These are phyloP conservation scores for Trogon melanurus DNA, from an alignment of 2,113 vertebrate genomes.

Conservation along the genomic window DNA sequence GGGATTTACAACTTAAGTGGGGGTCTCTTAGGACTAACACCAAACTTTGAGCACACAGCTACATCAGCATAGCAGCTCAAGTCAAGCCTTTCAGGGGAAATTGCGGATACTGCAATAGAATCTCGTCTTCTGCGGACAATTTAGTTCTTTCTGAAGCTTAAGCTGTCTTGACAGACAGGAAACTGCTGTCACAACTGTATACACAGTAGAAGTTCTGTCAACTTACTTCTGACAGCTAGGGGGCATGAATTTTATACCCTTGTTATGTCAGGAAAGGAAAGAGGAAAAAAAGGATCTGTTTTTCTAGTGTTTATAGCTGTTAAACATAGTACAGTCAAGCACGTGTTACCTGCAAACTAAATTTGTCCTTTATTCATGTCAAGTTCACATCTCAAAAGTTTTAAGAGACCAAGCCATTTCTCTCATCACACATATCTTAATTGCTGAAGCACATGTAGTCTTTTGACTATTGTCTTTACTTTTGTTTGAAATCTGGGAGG, in stretches of 20 bases:
- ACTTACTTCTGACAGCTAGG: constrained; percentile 12
- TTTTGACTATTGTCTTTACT: not conserved
- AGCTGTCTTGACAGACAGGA: constrained; percentile 13
- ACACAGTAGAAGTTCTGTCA: not conserved
- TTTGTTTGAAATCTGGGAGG: not conserved
- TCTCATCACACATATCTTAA: not conserved
- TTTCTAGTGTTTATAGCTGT: not conserved
- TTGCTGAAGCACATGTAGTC: not conserved
- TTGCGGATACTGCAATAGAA: not conserved
- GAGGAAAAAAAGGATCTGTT: not conserved
- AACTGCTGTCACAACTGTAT: not conserved
- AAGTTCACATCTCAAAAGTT: not conserved
- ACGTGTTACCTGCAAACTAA: not conserved
- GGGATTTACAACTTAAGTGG: not conserved
- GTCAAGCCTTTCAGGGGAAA: constrained; percentile 16
- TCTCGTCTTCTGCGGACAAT: not conserved
- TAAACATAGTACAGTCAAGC: not conserved
- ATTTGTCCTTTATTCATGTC: not conserved
- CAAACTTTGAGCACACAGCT: not conserved
- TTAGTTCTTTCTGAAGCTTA: not conserved
- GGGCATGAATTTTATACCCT: constrained; percentile 1
- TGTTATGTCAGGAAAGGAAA: not conserved
- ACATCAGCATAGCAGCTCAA: not conserved
- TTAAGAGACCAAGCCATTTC: not conserved
- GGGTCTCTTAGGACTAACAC: not conserved